Percentiles rank a stretch among this genome's conserved stretches.
phyloP scores from a whole-genome alignment of 2,113 vertebrate species.

The Jacana jacana region DNA sequence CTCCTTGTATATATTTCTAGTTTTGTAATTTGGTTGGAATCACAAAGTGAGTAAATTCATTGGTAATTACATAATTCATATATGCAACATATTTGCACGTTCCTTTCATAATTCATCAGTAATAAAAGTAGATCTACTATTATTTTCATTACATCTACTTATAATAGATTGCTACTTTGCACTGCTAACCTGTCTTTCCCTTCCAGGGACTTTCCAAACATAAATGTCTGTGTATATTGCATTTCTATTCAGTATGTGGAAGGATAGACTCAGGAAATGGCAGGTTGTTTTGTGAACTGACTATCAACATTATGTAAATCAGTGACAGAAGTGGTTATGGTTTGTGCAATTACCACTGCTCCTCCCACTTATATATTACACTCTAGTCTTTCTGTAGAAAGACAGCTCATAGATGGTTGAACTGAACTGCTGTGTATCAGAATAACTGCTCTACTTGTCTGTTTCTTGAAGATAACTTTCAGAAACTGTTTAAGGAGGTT shows the following conservation, averaged over 20 bases:
- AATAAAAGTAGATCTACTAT: conserved; percentile 9
- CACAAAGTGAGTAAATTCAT: not conserved
- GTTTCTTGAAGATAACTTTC: not conserved
- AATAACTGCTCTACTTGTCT: not conserved
- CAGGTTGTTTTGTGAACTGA: not conserved
- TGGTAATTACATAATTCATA: not conserved
- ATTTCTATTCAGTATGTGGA: not conserved
- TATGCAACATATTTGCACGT: not conserved
- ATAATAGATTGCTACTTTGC: not conserved
- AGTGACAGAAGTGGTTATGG: not conserved
- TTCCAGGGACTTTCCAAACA: not conserved
- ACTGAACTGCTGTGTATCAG: not conserved
- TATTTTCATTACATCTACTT: not conserved
- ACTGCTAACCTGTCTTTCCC: not conserved
- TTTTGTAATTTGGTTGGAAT: conserved; percentile 8
- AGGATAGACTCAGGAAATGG: not conserved
- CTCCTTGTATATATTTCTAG: not conserved
- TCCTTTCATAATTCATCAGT: not conserved
- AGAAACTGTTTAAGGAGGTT: not conserved
- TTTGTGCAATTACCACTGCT: not conserved
- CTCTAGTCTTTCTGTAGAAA: not conserved
- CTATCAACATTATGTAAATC: not conserved
- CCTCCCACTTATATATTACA: not conserved
- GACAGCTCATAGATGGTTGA: not conserved
- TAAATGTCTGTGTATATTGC: not conserved